phyloP scores from a whole-genome alignment of 2,113 vertebrate species.

The Chamaetylas fuelleborni region DNA sequence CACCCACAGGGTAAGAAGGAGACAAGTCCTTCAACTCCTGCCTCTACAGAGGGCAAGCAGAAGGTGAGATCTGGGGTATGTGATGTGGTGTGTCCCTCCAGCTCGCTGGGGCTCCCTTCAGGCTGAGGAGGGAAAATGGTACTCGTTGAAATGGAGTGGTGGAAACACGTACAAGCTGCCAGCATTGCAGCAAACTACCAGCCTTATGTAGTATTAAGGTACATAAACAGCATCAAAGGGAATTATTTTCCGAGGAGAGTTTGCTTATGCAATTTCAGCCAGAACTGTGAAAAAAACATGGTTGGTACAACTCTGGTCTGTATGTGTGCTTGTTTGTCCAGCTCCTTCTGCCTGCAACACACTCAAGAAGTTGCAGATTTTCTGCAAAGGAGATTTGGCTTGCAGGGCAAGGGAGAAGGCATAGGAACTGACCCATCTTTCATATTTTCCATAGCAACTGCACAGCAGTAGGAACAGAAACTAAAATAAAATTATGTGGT shows the following conservation, averaged over 20 bases:
- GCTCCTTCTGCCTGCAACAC: not conserved
- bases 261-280: not conserved
- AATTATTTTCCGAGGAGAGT: not conserved
- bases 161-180: not conserved
- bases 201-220: fast-evolving
- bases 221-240: not conserved
- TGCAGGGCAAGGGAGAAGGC: not conserved
- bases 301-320: not conserved
- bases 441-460: conserved; percentile 37
- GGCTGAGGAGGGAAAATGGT: not conserved
- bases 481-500: not conserved
- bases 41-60: fast-evolving
- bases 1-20: fast-evolving
- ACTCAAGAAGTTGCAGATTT: not conserved
- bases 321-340: not conserved
- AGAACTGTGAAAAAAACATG: not conserved
- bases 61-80: fast-evolving
- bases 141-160: not conserved
- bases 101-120: not conserved
- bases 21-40: fast-evolving
- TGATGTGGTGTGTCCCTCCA: not conserved
- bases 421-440: not conserved
- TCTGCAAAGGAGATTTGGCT: not conserved
- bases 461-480: conserved; percentile 1
- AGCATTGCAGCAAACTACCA: not conserved